These are phyloP conservation scores for Drosophila bunnanda DNA, from an alignment of 2,888 invertebrate genomes.

Conservation along the genomic window DNA sequence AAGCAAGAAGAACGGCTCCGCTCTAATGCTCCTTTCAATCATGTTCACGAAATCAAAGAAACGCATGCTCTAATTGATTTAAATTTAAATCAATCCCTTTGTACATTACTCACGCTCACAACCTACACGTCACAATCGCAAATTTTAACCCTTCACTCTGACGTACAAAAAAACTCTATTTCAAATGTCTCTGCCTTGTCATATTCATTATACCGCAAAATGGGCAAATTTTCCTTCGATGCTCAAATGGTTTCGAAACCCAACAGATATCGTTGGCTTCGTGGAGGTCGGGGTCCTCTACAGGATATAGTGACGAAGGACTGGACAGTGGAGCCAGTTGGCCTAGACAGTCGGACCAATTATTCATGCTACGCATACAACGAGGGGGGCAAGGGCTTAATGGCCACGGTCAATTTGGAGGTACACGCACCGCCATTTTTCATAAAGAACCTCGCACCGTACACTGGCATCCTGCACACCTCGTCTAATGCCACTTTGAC, in stretches of 20 bases:
- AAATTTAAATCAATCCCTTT: constrained; percentile 81
- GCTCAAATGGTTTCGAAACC: constrained; percentile 81
- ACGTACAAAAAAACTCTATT: constrained; percentile 50
- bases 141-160: constrained; percentile 81
- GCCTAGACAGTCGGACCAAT: constrained; percentile 93
- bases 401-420: constrained; percentile 89
- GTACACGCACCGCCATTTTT: constrained; percentile 94
- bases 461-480: constrained; percentile 92
- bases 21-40: constrained; percentile 37
- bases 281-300: constrained; percentile 89
- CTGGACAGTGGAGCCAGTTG: constrained; percentile 93
- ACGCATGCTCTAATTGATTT: constrained; percentile 83
- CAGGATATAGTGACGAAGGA: constrained; percentile 91
- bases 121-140: constrained; percentile 82
- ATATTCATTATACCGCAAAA: constrained; percentile 80
- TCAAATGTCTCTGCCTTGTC: constrained; percentile 50
- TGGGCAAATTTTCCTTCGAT: constrained; percentile 82
- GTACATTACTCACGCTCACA: constrained; percentile 82
- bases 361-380: constrained; percentile 95
- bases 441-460: constrained; percentile 92
- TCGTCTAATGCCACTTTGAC: constrained; percentile 91
- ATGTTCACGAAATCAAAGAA: constrained; percentile 77
- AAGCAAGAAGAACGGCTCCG: constrained; percentile 60
- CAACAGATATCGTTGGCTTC: constrained; percentile 90
- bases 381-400: constrained; percentile 91